phyloP scores from a whole-genome alignment of 2,888 invertebrate species.

The Thecocarcelia acutangulata region DNA sequence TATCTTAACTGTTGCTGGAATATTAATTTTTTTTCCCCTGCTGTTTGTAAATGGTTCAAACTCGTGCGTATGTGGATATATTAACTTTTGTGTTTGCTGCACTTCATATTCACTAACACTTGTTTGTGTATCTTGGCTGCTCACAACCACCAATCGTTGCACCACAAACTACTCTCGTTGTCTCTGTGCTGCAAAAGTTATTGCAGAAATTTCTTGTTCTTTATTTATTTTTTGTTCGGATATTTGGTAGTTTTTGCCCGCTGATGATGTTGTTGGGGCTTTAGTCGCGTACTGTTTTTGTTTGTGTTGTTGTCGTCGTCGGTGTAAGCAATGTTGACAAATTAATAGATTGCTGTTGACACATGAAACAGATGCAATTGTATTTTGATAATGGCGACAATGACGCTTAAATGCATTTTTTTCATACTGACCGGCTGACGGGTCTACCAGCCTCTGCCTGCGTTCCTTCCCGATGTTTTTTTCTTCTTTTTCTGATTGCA shows the following conservation, averaged over 20 bases:
- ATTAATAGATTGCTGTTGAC: conserved; percentile 79
- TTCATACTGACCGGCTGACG: conserved; percentile 29
- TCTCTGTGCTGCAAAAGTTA: conserved; percentile 51
- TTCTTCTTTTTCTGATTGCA: conserved; percentile 30
- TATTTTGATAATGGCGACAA: conserved; percentile 71
- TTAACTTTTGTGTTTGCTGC: conserved; percentile 50
- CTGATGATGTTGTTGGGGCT: conserved; percentile 52
- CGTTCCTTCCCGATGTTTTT: conserved; percentile 6
- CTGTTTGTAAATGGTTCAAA: conserved; percentile 71
- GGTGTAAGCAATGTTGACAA: conserved; percentile 75
- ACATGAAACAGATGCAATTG: conserved; percentile 74
- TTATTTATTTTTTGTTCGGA: conserved; percentile 55
- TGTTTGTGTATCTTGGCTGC: conserved; percentile 12
- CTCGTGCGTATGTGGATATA: neutral
- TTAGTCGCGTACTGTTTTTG: conserved; percentile 31
- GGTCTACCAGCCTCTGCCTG: conserved; percentile 8
- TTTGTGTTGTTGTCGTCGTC: conserved; percentile 68
- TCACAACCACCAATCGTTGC: conserved; percentile 54
- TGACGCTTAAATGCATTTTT: conserved; percentile 77
- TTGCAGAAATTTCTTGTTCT: conserved; percentile 60
- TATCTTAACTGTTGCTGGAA: conserved; percentile 80
- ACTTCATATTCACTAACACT: neutral
- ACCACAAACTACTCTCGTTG: conserved; percentile 56
- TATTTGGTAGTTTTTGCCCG: conserved; percentile 24
- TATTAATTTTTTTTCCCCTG: conserved; percentile 79